Conservation (phyloP, 2,888 invertebrate species). For the Cantharis rufa region DNA sequence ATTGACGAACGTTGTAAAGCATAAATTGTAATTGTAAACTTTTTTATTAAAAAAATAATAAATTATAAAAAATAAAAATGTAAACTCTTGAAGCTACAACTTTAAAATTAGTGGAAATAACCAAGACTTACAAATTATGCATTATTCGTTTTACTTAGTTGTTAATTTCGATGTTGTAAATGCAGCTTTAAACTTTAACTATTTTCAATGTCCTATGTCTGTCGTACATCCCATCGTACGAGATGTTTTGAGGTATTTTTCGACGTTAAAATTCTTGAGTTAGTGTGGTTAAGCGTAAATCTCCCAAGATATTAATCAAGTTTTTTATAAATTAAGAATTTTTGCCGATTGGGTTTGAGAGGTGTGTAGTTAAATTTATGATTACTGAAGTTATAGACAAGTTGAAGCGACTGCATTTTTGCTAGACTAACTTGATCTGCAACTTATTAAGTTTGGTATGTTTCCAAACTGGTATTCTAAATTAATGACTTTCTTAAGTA, state of each 20-base stretch:
- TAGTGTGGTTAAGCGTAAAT: no score
- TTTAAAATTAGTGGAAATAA: neutral
- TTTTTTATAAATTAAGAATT: neutral
- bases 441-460: slow-evolving; percentile 13
- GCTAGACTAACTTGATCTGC: slow-evolving; percentile 6
- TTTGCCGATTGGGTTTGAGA: neutral
- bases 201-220: neutral
- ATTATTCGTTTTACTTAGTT: neutral
- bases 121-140: neutral
- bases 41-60: no score
- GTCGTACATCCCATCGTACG: no score
- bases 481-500: slow-evolving; percentile 5
- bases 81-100: neutral
- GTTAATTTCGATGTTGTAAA: neutral
- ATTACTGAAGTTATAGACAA: neutral
- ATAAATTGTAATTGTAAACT: neutral
- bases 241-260: no score
- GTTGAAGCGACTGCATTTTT: slow-evolving; percentile 12
- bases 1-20: neutral
- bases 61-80: no score
- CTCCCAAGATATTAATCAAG: neutral
- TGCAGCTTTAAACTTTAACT: neutral
- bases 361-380: neutral
- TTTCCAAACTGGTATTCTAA: slow-evolving; percentile 13
- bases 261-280: no score